Conservation (phyloP, 2,797 vertebrate genomes). For the Nannoperca obscura region DNA sequence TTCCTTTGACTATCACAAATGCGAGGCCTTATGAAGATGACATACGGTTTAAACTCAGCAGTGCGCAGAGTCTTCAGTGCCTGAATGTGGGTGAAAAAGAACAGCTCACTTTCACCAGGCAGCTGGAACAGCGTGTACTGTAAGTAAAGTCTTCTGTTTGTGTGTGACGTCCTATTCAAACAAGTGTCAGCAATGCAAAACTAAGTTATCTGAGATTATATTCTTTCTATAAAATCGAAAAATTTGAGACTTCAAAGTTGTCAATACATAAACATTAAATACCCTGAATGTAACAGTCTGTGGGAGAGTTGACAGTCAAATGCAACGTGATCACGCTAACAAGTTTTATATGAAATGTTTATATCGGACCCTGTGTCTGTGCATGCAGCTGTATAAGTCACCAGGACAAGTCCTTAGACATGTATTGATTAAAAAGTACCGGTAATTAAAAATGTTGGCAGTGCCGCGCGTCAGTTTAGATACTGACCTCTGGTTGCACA, state of each 20-base stretch:
- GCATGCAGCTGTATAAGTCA: neutral
- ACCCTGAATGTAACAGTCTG: neutral
- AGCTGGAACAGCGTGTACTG: neutral
- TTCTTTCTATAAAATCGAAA: neutral
- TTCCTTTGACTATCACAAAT: slow-evolving; percentile 81
- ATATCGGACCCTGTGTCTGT: neutral
- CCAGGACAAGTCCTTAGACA: neutral
- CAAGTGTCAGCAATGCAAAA: no score
- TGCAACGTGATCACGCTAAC: no score
- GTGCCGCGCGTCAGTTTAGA: neutral
- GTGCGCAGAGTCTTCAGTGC: slow-evolving; percentile 90
- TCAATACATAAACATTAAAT: neutral
- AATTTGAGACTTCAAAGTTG: neutral
- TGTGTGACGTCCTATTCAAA: neutral
- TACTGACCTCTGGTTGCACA: slow-evolving; percentile 93
- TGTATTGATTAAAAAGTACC: neutral
- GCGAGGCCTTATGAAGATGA: slow-evolving; percentile 91
- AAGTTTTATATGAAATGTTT: neutral
- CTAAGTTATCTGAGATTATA: no score
- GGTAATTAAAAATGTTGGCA: neutral
- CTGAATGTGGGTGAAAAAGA: slow-evolving; percentile 73
- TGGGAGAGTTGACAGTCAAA: neutral
- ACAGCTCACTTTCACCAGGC: neutral
- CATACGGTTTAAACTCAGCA: slow-evolving; percentile 91
- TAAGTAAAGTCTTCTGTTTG: neutral